A percentile compares a stretch with the other conserved stretches of the same genome.
Conservation (phyloP, 2,113 vertebrate species). For the Callorhinus ursinus region DNA sequence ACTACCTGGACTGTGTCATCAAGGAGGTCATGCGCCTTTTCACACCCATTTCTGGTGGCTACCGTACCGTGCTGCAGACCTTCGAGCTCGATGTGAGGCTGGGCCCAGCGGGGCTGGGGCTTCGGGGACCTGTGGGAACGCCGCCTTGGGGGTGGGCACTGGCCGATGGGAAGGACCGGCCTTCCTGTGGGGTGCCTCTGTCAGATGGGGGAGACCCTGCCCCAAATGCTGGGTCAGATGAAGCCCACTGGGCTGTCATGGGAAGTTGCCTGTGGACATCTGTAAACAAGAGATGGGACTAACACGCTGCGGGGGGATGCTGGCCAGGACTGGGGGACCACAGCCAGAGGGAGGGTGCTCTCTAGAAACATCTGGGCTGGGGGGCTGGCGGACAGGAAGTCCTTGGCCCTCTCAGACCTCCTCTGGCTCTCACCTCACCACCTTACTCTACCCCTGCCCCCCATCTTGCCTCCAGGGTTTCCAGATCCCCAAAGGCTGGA, state of each 20-base stretch:
- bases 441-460: not conserved
- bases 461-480: constrained; percentile 89
- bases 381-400: not conserved
- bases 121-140: fast-evolving
- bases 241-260: not conserved
- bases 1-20: constrained; percentile 98
- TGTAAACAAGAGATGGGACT: not conserved
- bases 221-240: not conserved
- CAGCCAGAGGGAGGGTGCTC: fast-evolving
- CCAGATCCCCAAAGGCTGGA: constrained; percentile 99
- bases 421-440: constrained; percentile 40
- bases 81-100: constrained; percentile 97
- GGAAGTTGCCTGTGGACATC: not conserved
- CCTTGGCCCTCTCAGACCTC: not conserved
- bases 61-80: constrained; percentile 96
- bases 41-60: constrained; percentile 95
- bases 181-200: not conserved
- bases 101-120: not conserved
- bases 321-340: not conserved
- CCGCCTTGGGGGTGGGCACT: fast-evolving
- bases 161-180: too few species aligned
- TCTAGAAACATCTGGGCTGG: not conserved
- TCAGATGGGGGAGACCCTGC: fast-evolving
- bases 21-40: constrained; percentile 98
- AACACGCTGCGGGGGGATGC: not conserved